Evolutionary conservation across 2,888 invertebrate species (phyloP).

Genomic region (Antheraea yamamai): DNA sequence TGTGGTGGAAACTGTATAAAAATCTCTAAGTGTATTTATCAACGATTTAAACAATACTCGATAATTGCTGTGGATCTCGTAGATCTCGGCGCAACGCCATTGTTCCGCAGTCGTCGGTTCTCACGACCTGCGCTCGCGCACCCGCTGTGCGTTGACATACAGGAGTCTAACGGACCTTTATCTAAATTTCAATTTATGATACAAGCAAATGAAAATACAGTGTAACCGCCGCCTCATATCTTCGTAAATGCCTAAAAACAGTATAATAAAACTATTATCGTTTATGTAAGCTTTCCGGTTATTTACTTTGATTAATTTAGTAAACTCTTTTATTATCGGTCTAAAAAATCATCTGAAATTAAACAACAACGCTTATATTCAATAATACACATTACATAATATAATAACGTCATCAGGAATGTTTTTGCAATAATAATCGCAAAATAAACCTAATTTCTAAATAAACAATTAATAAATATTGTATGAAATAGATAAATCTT

Average conservation of each 20-base stretch:
- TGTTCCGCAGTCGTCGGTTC: conserved; percentile 49
- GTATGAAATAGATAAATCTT: not conserved
- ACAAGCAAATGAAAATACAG: no score
- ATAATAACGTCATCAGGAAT: not conserved
- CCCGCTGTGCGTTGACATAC: conserved; percentile 28
- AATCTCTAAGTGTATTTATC: conserved; percentile 22
- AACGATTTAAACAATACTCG: conserved; percentile 15
- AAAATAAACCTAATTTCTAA: not conserved
- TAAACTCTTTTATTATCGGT: not conserved
- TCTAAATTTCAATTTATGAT: not conserved
- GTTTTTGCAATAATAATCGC: not conserved
- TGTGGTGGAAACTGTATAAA: conserved; percentile 23
- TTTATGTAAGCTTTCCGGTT: not conserved
- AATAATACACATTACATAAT: not conserved
- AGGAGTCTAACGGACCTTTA: conserved; percentile 36
- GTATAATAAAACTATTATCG: not conserved
- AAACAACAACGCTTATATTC: not conserved
- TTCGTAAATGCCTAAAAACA: no score
- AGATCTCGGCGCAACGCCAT: conserved; percentile 32
- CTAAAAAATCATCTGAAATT: not conserved
- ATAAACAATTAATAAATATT: not conserved
- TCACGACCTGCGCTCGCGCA: conserved; percentile 61
- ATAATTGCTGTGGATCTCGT: conserved; percentile 22
- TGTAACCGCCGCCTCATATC: no score
- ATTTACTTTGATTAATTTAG: not conserved